Evolutionary conservation across 2,888 invertebrate genomes (phyloP).

Genomic region (Mesorhabditis spiculigera): DNA sequence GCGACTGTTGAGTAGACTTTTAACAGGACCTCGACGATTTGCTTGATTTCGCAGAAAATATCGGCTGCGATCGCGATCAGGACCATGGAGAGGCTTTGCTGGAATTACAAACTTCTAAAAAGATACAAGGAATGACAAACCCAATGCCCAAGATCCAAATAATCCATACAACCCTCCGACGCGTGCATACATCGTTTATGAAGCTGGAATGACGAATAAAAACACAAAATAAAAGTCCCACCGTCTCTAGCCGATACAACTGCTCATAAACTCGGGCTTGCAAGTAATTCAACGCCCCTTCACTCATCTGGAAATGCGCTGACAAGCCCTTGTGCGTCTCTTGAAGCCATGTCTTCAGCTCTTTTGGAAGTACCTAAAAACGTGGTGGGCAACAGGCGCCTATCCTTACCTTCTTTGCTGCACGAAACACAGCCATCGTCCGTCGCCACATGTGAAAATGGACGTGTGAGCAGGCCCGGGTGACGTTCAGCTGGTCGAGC

Average conservation of each 20-base stretch:
- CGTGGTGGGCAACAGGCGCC: neutral
- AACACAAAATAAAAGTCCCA: neutral
- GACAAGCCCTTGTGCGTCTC: neutral
- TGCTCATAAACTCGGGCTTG: neutral
- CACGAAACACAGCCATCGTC: neutral
- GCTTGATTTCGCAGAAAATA: neutral
- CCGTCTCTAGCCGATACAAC: neutral
- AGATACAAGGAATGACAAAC: neutral
- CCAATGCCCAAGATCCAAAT: slow-evolving; percentile 4
- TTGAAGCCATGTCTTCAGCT: neutral
- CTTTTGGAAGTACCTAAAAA: neutral
- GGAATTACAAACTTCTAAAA: neutral
- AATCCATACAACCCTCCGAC: neutral
- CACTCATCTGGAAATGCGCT: neutral
- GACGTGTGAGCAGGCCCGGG: neutral
- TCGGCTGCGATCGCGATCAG: neutral
- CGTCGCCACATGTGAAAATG: slow-evolving; percentile 6
- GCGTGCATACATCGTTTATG: neutral
- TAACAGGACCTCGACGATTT: too few relatives aligned
- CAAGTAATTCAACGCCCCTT: neutral
- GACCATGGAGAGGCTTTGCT: neutral
- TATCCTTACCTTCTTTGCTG: neutral
- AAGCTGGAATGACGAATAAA: neutral
- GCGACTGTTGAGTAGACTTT: too few relatives aligned
- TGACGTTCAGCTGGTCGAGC: neutral